Evolutionary conservation across 2,888 invertebrate species (phyloP).

Genomic region (Gastrophysa polygoni): DNA sequence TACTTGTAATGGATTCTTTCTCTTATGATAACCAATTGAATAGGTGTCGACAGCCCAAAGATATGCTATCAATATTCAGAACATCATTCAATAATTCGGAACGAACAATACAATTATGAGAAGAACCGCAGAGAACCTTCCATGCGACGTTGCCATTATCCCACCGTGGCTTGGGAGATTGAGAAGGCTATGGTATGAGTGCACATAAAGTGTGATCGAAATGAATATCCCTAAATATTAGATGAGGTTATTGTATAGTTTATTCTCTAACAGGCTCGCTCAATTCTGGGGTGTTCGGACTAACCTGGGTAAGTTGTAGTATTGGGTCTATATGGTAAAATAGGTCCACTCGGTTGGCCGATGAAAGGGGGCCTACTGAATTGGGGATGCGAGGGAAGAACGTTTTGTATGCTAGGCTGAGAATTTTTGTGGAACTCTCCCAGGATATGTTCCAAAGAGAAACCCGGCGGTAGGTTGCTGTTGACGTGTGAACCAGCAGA

Average conservation of each 20-base stretch:
- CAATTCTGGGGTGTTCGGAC: constrained; percentile 18
- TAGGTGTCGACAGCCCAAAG: no score
- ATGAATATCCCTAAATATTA: neutral
- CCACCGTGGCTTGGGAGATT: no score
- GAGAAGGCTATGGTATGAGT: neutral
- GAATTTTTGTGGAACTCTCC: constrained; percentile 53
- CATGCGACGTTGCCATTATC: no score
- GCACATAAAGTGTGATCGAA: neutral
- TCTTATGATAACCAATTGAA: no score
- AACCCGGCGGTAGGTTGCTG: constrained; percentile 44
- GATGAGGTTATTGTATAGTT: neutral
- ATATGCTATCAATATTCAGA: no score
- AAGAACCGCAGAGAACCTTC: no score
- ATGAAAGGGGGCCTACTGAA: constrained; percentile 43
- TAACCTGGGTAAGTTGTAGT: constrained; percentile 46
- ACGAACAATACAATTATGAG: no score
- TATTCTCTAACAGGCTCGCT: neutral
- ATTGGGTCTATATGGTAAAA: constrained; percentile 45
- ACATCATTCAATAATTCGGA: no score
- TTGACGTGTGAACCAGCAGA: constrained; percentile 27
- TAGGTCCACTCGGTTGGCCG: constrained; percentile 48
- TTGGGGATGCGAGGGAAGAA: constrained; percentile 28
- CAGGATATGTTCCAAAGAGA: constrained; percentile 53
- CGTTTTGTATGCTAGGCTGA: constrained; percentile 28
- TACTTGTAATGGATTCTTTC: no score